Conservation (phyloP, 2,113 vertebrate species). For the Ginglymostoma cirratum region DNA sequence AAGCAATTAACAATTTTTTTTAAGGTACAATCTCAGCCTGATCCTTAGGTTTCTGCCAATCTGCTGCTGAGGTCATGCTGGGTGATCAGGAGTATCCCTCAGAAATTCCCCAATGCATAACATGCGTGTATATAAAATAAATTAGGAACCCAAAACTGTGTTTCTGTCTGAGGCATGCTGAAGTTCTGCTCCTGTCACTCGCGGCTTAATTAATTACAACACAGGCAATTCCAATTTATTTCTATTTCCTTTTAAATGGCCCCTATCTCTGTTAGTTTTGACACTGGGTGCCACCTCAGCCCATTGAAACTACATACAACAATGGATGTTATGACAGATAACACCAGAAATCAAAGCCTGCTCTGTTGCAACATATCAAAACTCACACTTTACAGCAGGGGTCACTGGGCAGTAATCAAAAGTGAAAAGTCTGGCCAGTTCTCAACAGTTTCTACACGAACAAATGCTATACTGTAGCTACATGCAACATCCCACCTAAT, state of each 20-base stretch:
- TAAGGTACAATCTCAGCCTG: background rate
- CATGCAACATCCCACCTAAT: background rate
- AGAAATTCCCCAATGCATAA: background rate
- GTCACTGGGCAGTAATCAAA: background rate
- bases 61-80: background rate
- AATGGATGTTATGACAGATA: background rate
- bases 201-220: background rate
- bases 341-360: background rate
- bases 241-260: background rate
- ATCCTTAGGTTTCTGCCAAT: background rate
- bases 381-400: background rate
- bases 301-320: background rate
- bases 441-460: background rate
- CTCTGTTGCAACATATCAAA: background rate
- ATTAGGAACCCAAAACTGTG: background rate
- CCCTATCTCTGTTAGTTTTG: background rate
- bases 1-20: background rate
- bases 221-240: background rate
- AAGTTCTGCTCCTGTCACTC: background rate
- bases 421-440: background rate
- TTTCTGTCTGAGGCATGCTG: background rate
- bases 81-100: background rate
- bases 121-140: background rate
- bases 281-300: background rate
- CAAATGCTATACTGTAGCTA: background rate